Conservation (phyloP, 2,888 invertebrate species). For the Pomacea canaliculata region DNA sequence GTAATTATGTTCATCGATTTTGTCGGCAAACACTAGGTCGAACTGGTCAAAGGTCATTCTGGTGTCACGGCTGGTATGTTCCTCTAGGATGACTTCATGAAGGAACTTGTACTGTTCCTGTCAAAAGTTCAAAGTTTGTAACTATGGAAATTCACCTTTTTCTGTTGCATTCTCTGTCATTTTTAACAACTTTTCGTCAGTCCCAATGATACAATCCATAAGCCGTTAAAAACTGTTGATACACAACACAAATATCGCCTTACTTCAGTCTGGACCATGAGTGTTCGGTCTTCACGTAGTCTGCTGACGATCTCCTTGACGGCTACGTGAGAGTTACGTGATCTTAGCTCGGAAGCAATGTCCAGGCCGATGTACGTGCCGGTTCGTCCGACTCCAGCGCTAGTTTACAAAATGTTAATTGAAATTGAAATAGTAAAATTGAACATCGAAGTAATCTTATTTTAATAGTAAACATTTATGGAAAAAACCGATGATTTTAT, state of each 20-base stretch:
- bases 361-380: conserved; percentile 19
- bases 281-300: conserved; percentile 7
- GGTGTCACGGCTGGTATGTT: conserved; percentile 4
- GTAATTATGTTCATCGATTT: background rate
- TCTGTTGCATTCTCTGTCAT: no score
- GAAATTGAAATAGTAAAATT: background rate
- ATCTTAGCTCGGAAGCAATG: conserved; percentile 2
- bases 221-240: background rate
- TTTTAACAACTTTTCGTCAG: no score
- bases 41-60: conserved; percentile 8
- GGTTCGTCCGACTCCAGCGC: conserved; percentile 13
- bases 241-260: background rate
- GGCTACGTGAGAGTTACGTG: conserved; percentile 1
- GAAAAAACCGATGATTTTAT: no score
- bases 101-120: conserved; percentile 17
- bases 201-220: background rate
- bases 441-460: background rate
- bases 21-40: background rate
- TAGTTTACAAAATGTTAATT: background rate
- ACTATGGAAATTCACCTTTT: no score
- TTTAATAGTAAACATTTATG: no score
- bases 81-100: conserved; percentile 19
- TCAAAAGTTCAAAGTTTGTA: background rate
- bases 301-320: background rate
- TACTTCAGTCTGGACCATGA: conserved; percentile 21